Conservation (phyloP, 1,140 invertebrate species). For the Formica selysi region DNA sequence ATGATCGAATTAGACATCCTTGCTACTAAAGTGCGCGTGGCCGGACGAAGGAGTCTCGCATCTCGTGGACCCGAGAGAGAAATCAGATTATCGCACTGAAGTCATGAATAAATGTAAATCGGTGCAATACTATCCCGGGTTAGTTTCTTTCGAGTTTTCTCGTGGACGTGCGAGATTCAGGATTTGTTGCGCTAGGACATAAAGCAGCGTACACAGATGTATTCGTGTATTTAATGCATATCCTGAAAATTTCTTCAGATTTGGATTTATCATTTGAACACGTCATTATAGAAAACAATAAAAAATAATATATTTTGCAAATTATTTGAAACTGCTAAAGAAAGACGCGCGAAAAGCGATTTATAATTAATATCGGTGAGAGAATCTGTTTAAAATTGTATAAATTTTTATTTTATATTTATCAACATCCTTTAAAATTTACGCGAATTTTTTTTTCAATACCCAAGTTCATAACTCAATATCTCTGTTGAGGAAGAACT, state of each 20-base stretch:
- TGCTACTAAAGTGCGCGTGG: constrained; percentile 3
- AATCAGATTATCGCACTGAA: constrained; percentile 46
- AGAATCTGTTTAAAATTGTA: neutral
- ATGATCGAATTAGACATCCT: constrained; percentile 51
- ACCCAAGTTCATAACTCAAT: neutral
- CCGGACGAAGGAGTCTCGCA: constrained; percentile 11
- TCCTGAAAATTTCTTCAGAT: neutral
- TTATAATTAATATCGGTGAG: neutral
- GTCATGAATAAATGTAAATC: constrained; percentile 63
- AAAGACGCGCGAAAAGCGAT: neutral
- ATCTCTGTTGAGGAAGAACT: neutral
- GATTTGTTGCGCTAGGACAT: neutral
- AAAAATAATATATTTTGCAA: no score
- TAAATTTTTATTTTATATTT: neutral
- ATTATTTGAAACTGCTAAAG: neutral
- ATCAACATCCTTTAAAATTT: neutral
- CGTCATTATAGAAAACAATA: no score
- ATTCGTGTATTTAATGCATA: neutral
- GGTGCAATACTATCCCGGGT: constrained; percentile 32
- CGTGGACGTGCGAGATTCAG: neutral
- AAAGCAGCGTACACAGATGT: neutral
- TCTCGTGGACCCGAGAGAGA: neutral
- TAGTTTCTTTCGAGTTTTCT: constrained; percentile 22
- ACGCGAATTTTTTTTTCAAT: neutral
- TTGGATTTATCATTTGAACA: neutral